Base-by-base conservation (phyloP, 2,113 vertebrate species). In the Benitochromis conjunctus region DNA sequence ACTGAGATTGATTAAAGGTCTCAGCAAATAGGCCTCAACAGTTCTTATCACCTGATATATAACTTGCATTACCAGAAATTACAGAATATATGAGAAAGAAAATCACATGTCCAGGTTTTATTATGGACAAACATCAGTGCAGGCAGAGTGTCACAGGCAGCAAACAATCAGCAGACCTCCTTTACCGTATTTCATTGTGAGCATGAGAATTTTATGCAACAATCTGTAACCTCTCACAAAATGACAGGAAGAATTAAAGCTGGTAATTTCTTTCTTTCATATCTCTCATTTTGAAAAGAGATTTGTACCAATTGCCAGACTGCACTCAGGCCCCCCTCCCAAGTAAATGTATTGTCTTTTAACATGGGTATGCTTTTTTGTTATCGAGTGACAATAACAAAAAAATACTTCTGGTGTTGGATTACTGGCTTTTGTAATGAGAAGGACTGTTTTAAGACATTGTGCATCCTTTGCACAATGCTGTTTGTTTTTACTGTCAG, bases 131-230 rank as follows among this genome's bases (percentile, higher is more conserved):
- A 38, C 12, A 79, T 83, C 55, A 64, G 34, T 5, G 9, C 81
- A 29, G 80, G 10, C 36, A 53, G 69, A 46, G 56, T 3, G 26
- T 56, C 21, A 58, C 53, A 64, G 26, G 62, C 56, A 18, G 82
- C 21, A 21, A 54, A 56, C 21, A 60, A 26, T 31, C 31, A 38
- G 34, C 53, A 41, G n/a, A 57, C 64, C 64, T 18, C 76, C 2
- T 18, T 78, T 82, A 34, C 64, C 29, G 16, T 76, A 26, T 81
- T 58, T 79, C 7, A 31, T 81, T 80, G 51, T n/a, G 71, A 88
- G 55, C 4, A n/a, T 24, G 41, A 64, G 82, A 79, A 71, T 81
- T 89, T 89, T 94, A 89, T 92, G 91, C 85, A 90, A 91, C 58
- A 89, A 80, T 87, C 82, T 82, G 56, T 76, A 82, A 85, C 85